These are phyloP conservation scores for Rhynchomys soricoides DNA, from an alignment of 2,113 vertebrate genomes.

Conservation along the genomic window DNA sequence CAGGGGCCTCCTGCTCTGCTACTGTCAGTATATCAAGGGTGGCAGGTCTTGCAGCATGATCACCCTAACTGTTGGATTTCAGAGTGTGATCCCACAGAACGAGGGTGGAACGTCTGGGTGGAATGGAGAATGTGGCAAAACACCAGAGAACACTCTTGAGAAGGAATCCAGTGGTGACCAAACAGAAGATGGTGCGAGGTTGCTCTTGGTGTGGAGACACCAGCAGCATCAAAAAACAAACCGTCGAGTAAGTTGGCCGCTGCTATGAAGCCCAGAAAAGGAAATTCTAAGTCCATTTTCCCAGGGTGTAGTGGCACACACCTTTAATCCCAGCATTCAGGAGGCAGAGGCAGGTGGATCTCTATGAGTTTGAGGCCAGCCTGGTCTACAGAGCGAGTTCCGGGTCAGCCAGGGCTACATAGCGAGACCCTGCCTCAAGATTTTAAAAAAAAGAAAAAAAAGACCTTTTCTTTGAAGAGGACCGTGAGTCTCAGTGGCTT, in stretches of 20 bases:
- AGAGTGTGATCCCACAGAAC: background rate
- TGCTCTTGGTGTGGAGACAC: too few species aligned
- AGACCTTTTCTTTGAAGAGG: background rate
- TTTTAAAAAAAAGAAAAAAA: background rate
- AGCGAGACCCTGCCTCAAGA: background rate
- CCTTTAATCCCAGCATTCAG: background rate
- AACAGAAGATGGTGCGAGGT: background rate
- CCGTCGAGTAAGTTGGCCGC: background rate
- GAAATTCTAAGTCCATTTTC: background rate
- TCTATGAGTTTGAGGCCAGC: background rate
- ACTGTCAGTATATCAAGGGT: too few species aligned
- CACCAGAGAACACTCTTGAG: background rate
- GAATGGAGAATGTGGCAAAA: background rate
- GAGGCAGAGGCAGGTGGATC: background rate
- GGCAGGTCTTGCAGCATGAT: background rate
- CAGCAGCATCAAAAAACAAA: background rate
- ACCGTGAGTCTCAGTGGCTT: background rate
- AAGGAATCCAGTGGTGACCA: background rate
- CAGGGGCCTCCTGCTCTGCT: accelerated
- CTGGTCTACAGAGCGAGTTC: background rate
- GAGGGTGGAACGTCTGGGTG: background rate
- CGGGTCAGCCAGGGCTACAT: background rate
- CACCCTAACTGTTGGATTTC: background rate
- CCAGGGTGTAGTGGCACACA: background rate
- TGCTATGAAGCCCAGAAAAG: too few species aligned